Base-by-base conservation (phyloP, 1,140 invertebrate genomes). In the Plutomurus gul region DNA sequence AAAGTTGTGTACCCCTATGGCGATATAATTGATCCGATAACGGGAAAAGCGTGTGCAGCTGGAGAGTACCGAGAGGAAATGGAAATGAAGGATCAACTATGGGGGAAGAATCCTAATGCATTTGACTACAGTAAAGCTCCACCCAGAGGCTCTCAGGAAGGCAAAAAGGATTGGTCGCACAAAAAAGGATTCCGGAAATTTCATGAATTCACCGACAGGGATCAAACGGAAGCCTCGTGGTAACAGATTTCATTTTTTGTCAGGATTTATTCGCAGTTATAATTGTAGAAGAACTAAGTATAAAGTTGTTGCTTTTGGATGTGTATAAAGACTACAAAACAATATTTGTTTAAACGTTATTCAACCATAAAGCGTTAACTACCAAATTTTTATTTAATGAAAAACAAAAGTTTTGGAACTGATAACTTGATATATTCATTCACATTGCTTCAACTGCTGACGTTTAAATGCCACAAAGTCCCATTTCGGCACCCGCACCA, bases 21-120 rank as follows among this genome's bases (percentile, higher is more conserved):
- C 81, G 93, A 96, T 87, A 87, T 95, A 18, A 92, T 90, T 49
- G 93, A 95, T 87, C 94, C 94, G 37, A 86, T 96, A 25, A 93
- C 93, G 81, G 92, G 92, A 30, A 94, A 94, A 85, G 93, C 93
- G 86, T 90, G 92, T 75, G 89, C 92, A 2, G 90, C 88, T 49
- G 89, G 88, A 73, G 88, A 88, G 84, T 95, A 93, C 83, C 87
- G 94, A 84, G 92, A 94, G 40, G 89, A 93, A 77, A 89, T 94
- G 56, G 91, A 93, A 49, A 89, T 88, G 43, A 71, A 51, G 36
- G 81, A 89, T 83, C 87, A 92, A 85, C 77, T 93, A 1, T 95
- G 91, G 88, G 94, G 94, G 56, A 90, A 91, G 86, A 87, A 89
- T 4, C 79, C 80, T 37, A 77, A 82, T n/a, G 88, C 87, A 16